A percentile compares a stretch with the other conserved stretches of the same genome.
These are phyloP conservation scores for Orthosia cruda DNA, from an alignment of 2,888 invertebrate species.

Conservation along the genomic window DNA sequence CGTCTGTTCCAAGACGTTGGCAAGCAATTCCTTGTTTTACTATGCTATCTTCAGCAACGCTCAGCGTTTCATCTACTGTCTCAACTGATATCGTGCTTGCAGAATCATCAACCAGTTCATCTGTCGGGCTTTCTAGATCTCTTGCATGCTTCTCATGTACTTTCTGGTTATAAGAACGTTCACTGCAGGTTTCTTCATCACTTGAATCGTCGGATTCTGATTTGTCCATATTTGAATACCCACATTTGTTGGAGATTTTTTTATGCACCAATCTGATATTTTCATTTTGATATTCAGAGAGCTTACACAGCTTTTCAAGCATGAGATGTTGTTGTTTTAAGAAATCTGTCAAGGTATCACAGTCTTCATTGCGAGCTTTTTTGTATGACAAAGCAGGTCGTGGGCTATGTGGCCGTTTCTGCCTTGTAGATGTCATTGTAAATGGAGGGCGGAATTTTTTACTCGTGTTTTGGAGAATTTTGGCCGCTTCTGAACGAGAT, in stretches of 20 bases:
- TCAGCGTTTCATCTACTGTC: neutral
- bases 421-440: neutral
- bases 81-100: neutral
- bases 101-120: constrained; percentile 1
- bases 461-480: constrained; percentile 23
- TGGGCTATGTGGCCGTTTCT: neutral
- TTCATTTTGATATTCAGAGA: constrained; percentile 26
- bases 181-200: neutral
- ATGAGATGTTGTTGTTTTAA: constrained; percentile 27
- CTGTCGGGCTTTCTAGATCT: constrained; percentile 7
- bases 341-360: constrained; percentile 11
- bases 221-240: neutral
- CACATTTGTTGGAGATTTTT: neutral
- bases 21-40: constrained; percentile 32
- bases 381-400: neutral
- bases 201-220: neutral
- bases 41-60: constrained; percentile 7
- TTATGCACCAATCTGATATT: constrained; percentile 1
- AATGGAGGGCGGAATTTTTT: neutral
- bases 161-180: neutral
- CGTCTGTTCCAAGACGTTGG: constrained; percentile 27
- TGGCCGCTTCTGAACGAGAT: constrained; percentile 29
- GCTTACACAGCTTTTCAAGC: constrained; percentile 25
- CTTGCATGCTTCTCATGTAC: neutral
- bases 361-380: neutral